Conservation (phyloP, 2,888 invertebrate genomes). For the Drosophila nr. perissopoda region DNA sequence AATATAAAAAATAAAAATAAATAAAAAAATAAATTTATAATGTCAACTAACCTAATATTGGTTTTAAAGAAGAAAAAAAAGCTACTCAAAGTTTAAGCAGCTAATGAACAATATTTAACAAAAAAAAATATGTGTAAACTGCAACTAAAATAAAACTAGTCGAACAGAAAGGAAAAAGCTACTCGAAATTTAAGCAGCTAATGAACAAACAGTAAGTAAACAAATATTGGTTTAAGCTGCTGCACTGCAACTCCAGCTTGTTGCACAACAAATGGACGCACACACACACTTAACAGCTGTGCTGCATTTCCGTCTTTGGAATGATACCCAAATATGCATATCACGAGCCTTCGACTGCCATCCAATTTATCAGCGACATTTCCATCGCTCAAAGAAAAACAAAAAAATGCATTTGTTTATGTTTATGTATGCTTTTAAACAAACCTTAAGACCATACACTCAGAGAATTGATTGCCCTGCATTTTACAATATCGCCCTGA, state of each 20-base stretch:
- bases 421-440: constrained; percentile 2
- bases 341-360: constrained; percentile 50
- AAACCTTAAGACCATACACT: constrained; percentile 30
- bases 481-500: not conserved
- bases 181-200: constrained; percentile 18
- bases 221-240: constrained; percentile 23
- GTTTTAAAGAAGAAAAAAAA: not conserved
- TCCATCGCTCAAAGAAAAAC: constrained; percentile 38
- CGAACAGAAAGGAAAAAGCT: constrained; percentile 4
- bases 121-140: constrained; percentile 14
- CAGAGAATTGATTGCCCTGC: not conserved
- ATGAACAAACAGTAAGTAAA: constrained; percentile 26
- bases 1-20: too few relatives aligned
- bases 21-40: not conserved
- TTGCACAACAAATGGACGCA: constrained; percentile 40
- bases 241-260: constrained; percentile 45
- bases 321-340: constrained; percentile 64
- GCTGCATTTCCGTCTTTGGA: constrained; percentile 64
- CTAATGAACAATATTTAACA: constrained; percentile 9
- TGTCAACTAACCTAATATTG: not conserved
- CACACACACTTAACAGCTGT: constrained; percentile 49
- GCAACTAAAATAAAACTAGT: constrained; percentile 11
- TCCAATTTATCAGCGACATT: constrained; percentile 66
- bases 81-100: not conserved
- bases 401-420: constrained; percentile 1